These are phyloP conservation scores for Myotis daubentonii DNA, from an alignment of 2,797 vertebrate genomes.

Conservation along the genomic window DNA sequence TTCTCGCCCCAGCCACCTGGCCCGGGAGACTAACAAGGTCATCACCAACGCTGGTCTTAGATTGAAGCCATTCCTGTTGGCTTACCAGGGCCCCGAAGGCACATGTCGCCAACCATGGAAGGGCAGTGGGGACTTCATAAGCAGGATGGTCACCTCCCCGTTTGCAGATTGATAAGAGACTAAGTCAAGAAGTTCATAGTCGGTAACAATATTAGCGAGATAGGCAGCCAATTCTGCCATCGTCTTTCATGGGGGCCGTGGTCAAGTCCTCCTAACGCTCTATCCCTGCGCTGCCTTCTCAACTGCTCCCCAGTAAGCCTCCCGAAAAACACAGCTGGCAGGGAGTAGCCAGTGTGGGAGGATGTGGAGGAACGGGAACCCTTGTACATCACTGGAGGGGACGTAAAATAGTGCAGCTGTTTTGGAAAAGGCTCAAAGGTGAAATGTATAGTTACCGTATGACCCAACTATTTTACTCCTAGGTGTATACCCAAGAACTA, in stretches of 20 bases:
- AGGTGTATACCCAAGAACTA: background rate
- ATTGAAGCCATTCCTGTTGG: background rate
- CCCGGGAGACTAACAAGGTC: background rate
- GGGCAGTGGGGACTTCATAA: background rate
- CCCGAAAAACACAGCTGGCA: background rate
- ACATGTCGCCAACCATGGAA: background rate
- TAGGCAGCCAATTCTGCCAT: rapidly evolving
- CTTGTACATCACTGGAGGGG: background rate
- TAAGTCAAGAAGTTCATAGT: rapidly evolving
- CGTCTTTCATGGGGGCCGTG: background rate
- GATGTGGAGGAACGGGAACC: background rate
- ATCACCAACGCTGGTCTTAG: background rate
- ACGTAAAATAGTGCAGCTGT: background rate
- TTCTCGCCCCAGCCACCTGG: background rate
- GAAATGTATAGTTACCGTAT: background rate
- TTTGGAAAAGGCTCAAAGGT: background rate
- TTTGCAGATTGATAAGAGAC: rapidly evolving
- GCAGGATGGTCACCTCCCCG: background rate
- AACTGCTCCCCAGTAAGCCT: background rate
- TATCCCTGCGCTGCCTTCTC: background rate
- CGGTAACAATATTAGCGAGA: background rate
- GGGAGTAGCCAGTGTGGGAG: background rate
- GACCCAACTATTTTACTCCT: background rate
- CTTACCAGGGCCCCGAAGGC: background rate
- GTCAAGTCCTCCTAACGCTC: background rate